A percentile compares a stretch with the other conserved stretches of the same genome.
Conservation (phyloP, 2,797 vertebrate genomes). For the Zalophus californianus region DNA sequence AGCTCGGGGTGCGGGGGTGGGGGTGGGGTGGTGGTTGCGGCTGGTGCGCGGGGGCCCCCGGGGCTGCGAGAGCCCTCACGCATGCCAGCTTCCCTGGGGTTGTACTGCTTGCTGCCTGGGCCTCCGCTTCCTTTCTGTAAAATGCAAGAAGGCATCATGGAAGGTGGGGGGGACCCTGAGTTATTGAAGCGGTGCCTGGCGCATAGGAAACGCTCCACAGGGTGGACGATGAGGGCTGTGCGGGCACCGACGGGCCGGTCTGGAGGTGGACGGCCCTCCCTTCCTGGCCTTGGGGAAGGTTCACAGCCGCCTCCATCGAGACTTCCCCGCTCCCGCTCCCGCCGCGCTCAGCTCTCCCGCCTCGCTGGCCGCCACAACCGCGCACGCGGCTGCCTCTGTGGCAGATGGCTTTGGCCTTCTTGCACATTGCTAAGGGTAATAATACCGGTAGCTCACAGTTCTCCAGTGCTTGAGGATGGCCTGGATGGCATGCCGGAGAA, state of each 20-base stretch:
- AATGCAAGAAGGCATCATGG: background rate
- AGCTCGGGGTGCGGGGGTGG: too few relatives aligned
- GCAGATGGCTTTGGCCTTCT: background rate
- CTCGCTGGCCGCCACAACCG: rapidly evolving
- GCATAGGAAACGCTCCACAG: background rate
- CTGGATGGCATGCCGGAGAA: too few relatives aligned
- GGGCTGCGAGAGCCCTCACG: background rate
- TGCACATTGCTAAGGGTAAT: background rate
- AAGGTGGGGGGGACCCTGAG: background rate
- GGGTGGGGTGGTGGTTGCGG: too few relatives aligned
- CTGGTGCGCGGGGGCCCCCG: background rate
- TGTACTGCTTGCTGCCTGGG: background rate
- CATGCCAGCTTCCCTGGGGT: background rate
- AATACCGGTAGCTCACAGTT: rapidly evolving
- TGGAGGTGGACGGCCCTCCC: background rate
- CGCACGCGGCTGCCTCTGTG: rapidly evolving
- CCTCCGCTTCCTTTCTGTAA: background rate
- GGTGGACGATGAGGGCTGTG: background rate
- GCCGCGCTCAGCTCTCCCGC: background rate
- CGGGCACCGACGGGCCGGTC: rapidly evolving
- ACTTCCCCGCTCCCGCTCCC: background rate
- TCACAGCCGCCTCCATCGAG: rapidly evolving
- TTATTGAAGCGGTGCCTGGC: background rate
- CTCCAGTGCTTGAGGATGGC: rapidly evolving
- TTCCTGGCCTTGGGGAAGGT: background rate